Evolutionary conservation across 2,888 invertebrate species (phyloP).

Genomic region (Cryptocephalus primarius): DNA sequence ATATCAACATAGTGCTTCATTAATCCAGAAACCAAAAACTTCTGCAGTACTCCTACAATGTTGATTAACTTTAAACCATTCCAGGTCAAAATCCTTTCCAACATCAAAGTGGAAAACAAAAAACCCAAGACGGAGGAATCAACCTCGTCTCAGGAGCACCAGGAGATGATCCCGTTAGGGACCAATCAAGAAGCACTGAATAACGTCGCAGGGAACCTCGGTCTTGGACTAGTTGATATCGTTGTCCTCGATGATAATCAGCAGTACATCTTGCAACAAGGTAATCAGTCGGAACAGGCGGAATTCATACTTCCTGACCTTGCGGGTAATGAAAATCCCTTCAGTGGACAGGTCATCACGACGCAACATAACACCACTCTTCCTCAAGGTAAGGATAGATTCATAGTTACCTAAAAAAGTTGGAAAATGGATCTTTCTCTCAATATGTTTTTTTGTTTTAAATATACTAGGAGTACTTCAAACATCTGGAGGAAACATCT

Average conservation of each 20-base stretch:
- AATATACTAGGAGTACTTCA: conserved; percentile 23
- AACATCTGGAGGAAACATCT: conserved; percentile 37
- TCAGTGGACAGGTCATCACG: conserved; percentile 18
- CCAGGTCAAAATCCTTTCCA: conserved; percentile 23
- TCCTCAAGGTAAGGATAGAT: conserved; percentile 22
- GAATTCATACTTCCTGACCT: conserved; percentile 36
- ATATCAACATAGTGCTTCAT: too few species aligned
- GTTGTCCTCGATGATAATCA: conserved; percentile 52
- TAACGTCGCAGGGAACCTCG: conserved; percentile 47
- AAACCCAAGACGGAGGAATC: too few species aligned
- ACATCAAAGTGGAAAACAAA: conserved; percentile 19
- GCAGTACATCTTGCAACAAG: conserved; percentile 40
- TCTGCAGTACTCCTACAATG: too few species aligned
- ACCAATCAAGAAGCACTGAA: conserved; percentile 34
- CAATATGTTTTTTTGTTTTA: background rate
- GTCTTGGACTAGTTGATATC: conserved; percentile 44
- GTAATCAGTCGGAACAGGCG: conserved; percentile 20
- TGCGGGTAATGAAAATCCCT: conserved; percentile 7
- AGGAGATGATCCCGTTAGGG: conserved; percentile 29
- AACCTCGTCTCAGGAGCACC: too few species aligned
- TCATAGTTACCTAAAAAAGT: background rate
- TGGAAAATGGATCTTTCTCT: conserved; percentile 1
- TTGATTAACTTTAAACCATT: too few species aligned
- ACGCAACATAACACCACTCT: conserved; percentile 20
- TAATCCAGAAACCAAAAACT: too few species aligned